These are phyloP conservation scores for Lonchura striata DNA, from an alignment of 2,113 vertebrate genomes.

Conservation along the genomic window DNA sequence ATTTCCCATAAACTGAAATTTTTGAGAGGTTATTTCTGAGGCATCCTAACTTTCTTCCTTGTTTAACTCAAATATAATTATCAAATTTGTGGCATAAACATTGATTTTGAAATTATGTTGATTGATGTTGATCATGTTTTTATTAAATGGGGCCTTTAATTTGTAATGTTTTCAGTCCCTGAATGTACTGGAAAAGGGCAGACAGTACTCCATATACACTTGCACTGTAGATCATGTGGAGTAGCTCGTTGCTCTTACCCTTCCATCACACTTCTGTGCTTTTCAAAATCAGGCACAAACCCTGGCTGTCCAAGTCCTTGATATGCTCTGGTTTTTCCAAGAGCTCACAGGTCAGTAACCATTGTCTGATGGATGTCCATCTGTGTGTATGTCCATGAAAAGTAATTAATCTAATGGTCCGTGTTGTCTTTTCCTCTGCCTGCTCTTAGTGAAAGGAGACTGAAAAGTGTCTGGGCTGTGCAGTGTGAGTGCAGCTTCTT, in stretches of 20 bases:
- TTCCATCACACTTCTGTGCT: background rate
- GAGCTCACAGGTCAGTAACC: slow-evolving; percentile 43
- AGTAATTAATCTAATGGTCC: slow-evolving; percentile 2
- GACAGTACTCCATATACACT: background rate
- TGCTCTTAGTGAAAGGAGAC: background rate
- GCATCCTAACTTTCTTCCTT: background rate
- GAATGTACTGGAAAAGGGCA: background rate
- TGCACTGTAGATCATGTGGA: fast-evolving
- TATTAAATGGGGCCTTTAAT: background rate
- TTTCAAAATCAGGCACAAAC: background rate
- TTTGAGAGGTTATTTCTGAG: background rate
- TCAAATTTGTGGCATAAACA: background rate
- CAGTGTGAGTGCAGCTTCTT: background rate
- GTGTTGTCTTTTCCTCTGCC: background rate
- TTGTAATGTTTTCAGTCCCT: background rate
- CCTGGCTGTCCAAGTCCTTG: background rate
- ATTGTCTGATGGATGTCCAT: slow-evolving; percentile 17
- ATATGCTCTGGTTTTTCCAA: background rate
- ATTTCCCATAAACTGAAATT: background rate
- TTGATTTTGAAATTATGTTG: background rate
- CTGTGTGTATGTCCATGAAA: background rate
- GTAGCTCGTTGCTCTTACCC: background rate
- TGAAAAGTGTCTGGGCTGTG: background rate
- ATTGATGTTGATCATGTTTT: background rate
- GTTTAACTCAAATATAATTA: background rate